Conservation (phyloP, 2,888 invertebrate species). For the Netelia fuscicornis region DNA sequence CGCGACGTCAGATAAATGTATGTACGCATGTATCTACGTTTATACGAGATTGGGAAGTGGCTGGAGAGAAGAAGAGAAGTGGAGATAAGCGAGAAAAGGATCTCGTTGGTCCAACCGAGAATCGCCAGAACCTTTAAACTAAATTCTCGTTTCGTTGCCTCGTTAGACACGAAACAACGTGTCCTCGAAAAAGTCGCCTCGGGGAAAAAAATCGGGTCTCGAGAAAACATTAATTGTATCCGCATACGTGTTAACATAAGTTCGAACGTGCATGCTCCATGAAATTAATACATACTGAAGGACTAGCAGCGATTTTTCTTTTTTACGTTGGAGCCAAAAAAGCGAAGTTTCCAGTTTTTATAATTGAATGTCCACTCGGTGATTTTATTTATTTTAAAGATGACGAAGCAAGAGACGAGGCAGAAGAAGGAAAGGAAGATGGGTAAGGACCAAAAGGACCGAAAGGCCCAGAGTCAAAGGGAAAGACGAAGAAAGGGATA, state of each 20-base stretch:
- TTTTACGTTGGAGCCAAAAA: background rate
- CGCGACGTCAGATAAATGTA: constrained; percentile 52
- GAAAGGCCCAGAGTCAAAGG: constrained; percentile 25
- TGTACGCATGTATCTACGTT: constrained; percentile 24
- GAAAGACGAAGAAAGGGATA: constrained; percentile 29
- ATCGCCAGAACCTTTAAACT: constrained; percentile 74
- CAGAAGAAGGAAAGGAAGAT: constrained; percentile 13
- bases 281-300: no score
- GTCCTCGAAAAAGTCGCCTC: constrained; percentile 38
- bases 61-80: constrained; percentile 53
- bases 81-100: constrained; percentile 73
- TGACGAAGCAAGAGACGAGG: constrained; percentile 17
- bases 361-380: background rate
- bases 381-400: background rate
- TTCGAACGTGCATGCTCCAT: no score
- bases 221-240: constrained; percentile 35
- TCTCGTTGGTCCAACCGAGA: constrained; percentile 12
- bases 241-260: no score
- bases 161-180: constrained; percentile 74
- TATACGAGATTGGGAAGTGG: constrained; percentile 73
- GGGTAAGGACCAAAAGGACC: constrained; percentile 23
- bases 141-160: constrained; percentile 79
- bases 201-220: constrained; percentile 4
- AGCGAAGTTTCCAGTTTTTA: background rate
- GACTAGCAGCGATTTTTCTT: background rate